Evolutionary conservation across 2,888 invertebrate genomes (phyloP).

Genomic region (Oscheius sp.): DNA sequence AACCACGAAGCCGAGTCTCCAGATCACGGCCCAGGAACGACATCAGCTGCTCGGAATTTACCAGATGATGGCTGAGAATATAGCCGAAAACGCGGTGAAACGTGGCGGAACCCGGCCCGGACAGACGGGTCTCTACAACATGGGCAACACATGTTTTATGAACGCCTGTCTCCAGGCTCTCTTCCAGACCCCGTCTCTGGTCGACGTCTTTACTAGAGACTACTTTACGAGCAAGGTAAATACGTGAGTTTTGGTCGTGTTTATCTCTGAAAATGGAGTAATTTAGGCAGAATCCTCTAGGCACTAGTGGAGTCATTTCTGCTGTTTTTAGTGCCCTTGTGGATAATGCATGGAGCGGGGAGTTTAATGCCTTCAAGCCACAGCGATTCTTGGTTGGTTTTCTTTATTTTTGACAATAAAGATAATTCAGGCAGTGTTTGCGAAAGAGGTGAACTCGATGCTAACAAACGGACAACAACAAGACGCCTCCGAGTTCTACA

Average conservation of each 20-base stretch:
- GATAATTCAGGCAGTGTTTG: conserved; percentile 52
- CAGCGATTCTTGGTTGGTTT: conserved; percentile 53
- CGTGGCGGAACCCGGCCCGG: conserved; percentile 30
- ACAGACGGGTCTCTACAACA: conserved; percentile 75
- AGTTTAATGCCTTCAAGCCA: conserved; percentile 59
- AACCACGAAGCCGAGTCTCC: conserved; percentile 6
- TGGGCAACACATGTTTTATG: conserved; percentile 77
- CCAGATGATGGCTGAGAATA: conserved; percentile 11
- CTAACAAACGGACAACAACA: conserved; percentile 75
- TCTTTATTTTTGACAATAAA: background rate
- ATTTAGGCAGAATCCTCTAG: conserved; percentile 56
- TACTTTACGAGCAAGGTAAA: conserved; percentile 55
- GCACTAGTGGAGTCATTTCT: conserved; percentile 66
- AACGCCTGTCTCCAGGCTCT: conserved; percentile 61
- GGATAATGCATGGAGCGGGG: conserved; percentile 65
- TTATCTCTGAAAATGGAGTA: background rate
- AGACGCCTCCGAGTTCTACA: conserved; percentile 78
- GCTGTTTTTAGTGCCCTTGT: conserved; percentile 65
- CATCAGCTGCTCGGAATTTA: conserved; percentile 20
- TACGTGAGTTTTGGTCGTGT: conserved; percentile 34
- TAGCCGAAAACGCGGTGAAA: background rate
- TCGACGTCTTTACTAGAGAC: conserved; percentile 55
- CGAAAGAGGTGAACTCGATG: conserved; percentile 45
- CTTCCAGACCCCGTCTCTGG: conserved; percentile 64
- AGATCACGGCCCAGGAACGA: background rate